Base-by-base conservation (phyloP, 2,113 vertebrate genomes). In the Atrichornis clamosus region DNA sequence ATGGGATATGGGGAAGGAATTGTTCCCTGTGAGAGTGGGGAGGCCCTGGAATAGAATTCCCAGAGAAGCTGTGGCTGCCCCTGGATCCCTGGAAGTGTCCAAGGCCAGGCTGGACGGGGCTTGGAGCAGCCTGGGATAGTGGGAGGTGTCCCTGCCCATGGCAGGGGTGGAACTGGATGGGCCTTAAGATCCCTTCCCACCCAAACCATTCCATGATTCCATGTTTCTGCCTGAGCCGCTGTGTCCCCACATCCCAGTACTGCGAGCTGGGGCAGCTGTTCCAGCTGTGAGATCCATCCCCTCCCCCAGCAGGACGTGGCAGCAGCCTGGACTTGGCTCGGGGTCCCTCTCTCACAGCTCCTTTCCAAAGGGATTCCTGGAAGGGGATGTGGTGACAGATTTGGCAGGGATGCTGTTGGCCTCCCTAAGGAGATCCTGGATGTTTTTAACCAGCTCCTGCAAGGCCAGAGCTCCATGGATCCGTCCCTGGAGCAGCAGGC, bases 341-440 rank as follows among this genome's bases (percentile, higher is more conserved):
- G 10, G 12, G 47, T 65, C 62, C 75, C 1, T 2, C 22, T 52
- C 77, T 15, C 49, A 0, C 44, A 49, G 27, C 49, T 46, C 42
- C 47, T 68, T 55, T 39, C 90, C 87, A 37, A 19, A 87, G 46
- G 0, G 1, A 35, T 87, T 89, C 77, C 84, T 89, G 92, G 81
- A 55, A 79, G 60, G 1, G 0, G 58, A 20, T 0, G 0, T 7
- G 44, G 72, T 32, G 87, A 20, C 42, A 58, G 33, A 15, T n/a
- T 32, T 87, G 84, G 59, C 94, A 84, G 86, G 1, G 5, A 55
- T 26, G n/a, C 58, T 11, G 14, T 3, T 63, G 75, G 83, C 33
- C 63, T 80, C 37, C 0, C 0, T 2, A 7, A 62, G 80, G 60
- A 89, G 46, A 28, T 4, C 12, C 28, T 50, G 55, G 68, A 32